Conservation (phyloP, 2,113 vertebrate genomes). For the Rhynchomys soricoides region DNA sequence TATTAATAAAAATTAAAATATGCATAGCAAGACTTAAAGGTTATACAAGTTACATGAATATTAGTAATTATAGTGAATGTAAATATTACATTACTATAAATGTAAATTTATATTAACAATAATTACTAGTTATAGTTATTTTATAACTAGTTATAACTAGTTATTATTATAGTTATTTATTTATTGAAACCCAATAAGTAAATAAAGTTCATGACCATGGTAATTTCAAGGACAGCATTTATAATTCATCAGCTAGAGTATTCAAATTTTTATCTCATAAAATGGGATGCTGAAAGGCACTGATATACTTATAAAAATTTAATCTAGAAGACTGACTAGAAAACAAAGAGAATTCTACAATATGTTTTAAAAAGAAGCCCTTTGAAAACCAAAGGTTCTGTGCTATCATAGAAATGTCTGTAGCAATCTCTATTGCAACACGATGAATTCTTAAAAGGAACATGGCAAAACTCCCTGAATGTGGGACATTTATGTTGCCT, state of each 20-base stretch:
- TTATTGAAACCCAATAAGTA: neutral
- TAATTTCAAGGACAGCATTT: conserved; percentile 48
- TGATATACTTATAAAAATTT: conserved; percentile 11
- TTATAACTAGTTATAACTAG: neutral
- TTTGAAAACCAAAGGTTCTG: neutral
- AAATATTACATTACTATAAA: no score
- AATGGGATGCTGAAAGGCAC: conserved; percentile 27
- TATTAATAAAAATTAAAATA: conserved; percentile 43
- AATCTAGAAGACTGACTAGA: conserved; percentile 39
- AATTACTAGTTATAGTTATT: no score
- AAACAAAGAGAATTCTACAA: conserved; percentile 54
- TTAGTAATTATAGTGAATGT: neutral
- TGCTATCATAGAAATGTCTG: neutral
- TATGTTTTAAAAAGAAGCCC: neutral
- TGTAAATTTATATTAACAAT: no score
- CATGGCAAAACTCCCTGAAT: neutral
- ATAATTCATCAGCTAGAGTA: conserved; percentile 24
- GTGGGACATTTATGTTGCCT: neutral
- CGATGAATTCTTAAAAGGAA: conserved; percentile 13
- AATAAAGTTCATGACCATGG: neutral
- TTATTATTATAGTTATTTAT: neutral
- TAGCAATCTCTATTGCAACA: neutral
- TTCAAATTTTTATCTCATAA: conserved; percentile 50
- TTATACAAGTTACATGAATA: neutral
- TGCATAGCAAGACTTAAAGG: neutral